Evolutionary conservation across 2,113 vertebrate genomes (phyloP), one percentile per base, ranked within the genome.

Genomic region (Lophius piscatorius): DNA sequence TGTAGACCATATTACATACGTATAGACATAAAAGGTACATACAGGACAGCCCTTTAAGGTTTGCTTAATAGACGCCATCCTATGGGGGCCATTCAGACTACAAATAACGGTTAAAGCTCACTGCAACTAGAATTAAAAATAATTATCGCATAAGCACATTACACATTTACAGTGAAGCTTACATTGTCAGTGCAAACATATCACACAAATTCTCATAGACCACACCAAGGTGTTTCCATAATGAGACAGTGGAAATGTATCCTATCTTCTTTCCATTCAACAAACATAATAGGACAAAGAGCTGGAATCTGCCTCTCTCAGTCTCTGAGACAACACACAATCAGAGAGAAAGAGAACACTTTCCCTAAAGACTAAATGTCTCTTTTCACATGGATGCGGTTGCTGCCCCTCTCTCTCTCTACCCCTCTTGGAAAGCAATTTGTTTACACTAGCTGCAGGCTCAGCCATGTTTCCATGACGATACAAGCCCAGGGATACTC

Each of bases 401-500:
- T 45, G 64, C 69, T 79, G 71, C 70, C 81, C 70, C 65, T 66
- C 31, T 39, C 38, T 45, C 61, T 61, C 29, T 67, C 54, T 35
- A 51, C 80, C 78, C 42, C 78, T 71, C 77, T 76, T 64, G 82
- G 82, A 87, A 63, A 62, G 69, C 74, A 83, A 84, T 84, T 84
- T 90, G 85, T 90, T 90, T 89, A 90, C 85, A 84, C 76, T 84
- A 81, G 84, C 87, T 84, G 79, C 23, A 45, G 81, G 82, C 87
- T 85, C 73, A 76, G 84, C 66, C 81, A 88, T 88, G 87, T 90
- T 90, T 88, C 87, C 87, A 88, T 88, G 87, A 88, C 77, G 86
- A 85, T 82, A 73, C 75, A 78, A 77, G 74, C 76, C 78, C 70
- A 72, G 74, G 75, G 80, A 84, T 57, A 65, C 81, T 85, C 82